A percentile compares a stretch with the other conserved stretches of the same genome.
These are phyloP conservation scores for Ferdinandea cuprea DNA, from an alignment of 2,888 invertebrate species.

Conservation along the genomic window DNA sequence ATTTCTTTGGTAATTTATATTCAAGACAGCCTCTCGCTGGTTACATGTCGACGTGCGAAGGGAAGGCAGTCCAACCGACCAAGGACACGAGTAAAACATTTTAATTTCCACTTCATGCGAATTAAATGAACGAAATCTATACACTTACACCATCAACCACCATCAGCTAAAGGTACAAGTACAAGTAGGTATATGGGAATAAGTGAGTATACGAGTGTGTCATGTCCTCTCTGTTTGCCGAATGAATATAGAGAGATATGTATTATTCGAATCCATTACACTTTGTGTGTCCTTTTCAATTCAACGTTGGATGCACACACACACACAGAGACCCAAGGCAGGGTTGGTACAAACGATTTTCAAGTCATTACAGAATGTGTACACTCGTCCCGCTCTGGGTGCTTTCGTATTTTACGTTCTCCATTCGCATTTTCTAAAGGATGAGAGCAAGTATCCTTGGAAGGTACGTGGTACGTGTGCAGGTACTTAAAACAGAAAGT, in stretches of 20 bases:
- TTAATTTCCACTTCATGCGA: slow-evolving; percentile 72
- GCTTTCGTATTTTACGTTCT: slow-evolving; percentile 55
- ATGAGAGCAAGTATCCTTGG: slow-evolving; percentile 56
- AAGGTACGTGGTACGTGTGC: slow-evolving; percentile 20
- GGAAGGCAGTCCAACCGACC: slow-evolving; percentile 42
- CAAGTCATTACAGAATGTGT: slow-evolving; percentile 63
- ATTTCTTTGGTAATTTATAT: slow-evolving; percentile 67
- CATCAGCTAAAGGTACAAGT: too few relatives aligned
- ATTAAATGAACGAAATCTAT: slow-evolving; percentile 70
- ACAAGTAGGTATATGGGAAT: too few relatives aligned
- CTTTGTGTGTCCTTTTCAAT: slow-evolving; percentile 45
- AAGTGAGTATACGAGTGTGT: not conserved
- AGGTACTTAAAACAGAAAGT: slow-evolving; percentile 44
- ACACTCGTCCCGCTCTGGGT: not conserved
- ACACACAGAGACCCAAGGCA: slow-evolving; percentile 26
- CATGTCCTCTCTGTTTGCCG: not conserved
- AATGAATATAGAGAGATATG: slow-evolving; percentile 34
- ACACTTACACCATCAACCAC: not conserved
- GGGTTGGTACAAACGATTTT: slow-evolving; percentile 59
- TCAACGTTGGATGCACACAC: not conserved
- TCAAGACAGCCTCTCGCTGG: slow-evolving; percentile 57
- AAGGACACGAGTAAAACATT: slow-evolving; percentile 68
- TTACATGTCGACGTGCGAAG: slow-evolving; percentile 32
- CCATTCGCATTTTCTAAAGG: slow-evolving; percentile 49
- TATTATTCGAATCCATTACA: slow-evolving; percentile 31